These are phyloP conservation scores for Ficedula albicollis DNA, from an alignment of 2,797 vertebrate genomes.

Conservation along the genomic window DNA sequence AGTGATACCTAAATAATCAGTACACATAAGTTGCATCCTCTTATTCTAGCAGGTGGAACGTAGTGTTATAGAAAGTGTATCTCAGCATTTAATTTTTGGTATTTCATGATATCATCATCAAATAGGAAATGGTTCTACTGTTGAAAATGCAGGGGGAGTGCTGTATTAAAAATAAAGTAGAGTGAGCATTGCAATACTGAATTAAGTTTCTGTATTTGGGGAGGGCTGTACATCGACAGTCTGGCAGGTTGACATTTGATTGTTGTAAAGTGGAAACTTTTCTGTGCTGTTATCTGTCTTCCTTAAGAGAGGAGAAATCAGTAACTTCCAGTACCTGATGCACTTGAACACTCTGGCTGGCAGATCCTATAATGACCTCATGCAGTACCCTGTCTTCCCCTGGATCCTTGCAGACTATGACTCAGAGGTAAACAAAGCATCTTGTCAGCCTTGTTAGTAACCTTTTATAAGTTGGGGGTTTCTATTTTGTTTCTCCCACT, in stretches of 20 bases:
- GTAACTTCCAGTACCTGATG: slow-evolving; percentile 99
- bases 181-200: background rate
- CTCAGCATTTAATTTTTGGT: background rate
- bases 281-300: slow-evolving; percentile 53
- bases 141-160: background rate
- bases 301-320: slow-evolving; percentile 95
- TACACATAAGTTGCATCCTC: background rate
- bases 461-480: background rate
- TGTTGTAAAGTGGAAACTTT: background rate
- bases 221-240: background rate
- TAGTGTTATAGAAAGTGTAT: background rate
- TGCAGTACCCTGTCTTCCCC: slow-evolving; percentile 99
- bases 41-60: background rate
- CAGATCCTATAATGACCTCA: slow-evolving; percentile 97
- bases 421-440: slow-evolving; percentile 83
- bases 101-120: background rate
- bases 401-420: slow-evolving; percentile 98
- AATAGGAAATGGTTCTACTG: fast-evolving
- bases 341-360: slow-evolving; percentile 97
- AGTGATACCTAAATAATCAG: background rate
- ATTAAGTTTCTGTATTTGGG: background rate
- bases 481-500: background rate
- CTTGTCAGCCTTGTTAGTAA: background rate
- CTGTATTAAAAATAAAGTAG: background rate
- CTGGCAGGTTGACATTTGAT: background rate